Percentiles rank a stretch among this genome's conserved stretches.
Evolutionary conservation across 1,140 invertebrate species (phyloP).

Genomic region (Magallana gigas): DNA sequence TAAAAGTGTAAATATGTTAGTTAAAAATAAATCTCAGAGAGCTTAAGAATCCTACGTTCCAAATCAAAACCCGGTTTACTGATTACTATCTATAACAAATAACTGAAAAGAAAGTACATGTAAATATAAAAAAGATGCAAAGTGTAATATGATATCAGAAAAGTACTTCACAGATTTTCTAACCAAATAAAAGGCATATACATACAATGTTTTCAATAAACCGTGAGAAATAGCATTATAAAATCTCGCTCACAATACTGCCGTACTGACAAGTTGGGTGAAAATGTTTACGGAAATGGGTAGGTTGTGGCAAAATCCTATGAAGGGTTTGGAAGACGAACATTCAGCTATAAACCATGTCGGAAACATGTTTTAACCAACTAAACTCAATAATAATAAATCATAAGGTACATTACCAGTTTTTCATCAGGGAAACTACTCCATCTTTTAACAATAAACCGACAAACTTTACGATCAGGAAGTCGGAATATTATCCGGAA

Average conservation of each 20-base stretch:
- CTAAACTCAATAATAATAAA: too few species aligned
- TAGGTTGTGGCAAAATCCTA: not conserved
- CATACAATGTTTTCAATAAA: not conserved
- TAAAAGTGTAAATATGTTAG: too few species aligned
- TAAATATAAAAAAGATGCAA: too few species aligned
- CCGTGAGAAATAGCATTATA: too few species aligned
- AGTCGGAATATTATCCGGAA: conserved; percentile 27
- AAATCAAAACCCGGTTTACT: too few species aligned
- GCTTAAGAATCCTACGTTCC: too few species aligned
- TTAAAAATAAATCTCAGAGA: too few species aligned
- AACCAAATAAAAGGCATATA: not conserved
- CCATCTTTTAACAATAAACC: conserved; percentile 13
- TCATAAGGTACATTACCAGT: not conserved
- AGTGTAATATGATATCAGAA: not conserved
- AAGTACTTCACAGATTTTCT: not conserved
- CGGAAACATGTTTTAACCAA: not conserved
- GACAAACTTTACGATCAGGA: conserved; percentile 6
- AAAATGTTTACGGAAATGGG: conserved; percentile 14
- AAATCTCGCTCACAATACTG: not conserved
- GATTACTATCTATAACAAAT: too few species aligned
- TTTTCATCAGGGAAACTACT: not conserved
- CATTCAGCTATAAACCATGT: too few species aligned
- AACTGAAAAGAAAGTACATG: too few species aligned
- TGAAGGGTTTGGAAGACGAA: too few species aligned
- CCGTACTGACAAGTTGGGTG: too few species aligned